Percentiles rank a stretch among this genome's conserved stretches.
phyloP scores from a whole-genome alignment of 2,888 invertebrate genomes.

The Drosophila dives region DNA sequence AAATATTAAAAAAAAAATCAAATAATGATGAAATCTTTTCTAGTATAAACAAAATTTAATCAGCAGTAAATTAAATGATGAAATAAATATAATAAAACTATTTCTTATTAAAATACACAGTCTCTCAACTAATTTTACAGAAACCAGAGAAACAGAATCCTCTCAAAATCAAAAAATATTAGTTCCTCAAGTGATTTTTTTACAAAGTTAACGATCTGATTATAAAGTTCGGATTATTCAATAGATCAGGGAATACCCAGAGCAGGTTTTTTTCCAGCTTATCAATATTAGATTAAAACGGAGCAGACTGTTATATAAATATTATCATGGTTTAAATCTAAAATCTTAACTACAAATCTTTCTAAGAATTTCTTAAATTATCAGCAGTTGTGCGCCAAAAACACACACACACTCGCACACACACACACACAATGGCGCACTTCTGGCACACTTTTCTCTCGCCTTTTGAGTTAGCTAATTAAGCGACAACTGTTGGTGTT shows the following conservation, averaged over 20 bases:
- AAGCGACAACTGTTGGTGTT: constrained; percentile 48
- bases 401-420: not conserved
- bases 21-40: too few relatives aligned
- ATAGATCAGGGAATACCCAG: constrained; percentile 40
- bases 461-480: constrained; percentile 58
- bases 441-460: constrained; percentile 66
- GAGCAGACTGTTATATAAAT: not conserved
- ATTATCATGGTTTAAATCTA: not conserved
- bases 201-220: constrained; percentile 9
- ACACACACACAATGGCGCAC: constrained; percentile 12
- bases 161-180: not conserved
- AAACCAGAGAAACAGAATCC: not conserved
- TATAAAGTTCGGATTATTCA: constrained; percentile 17
- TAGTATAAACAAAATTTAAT: too few relatives aligned
- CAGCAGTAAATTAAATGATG: too few relatives aligned
- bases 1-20: not conserved
- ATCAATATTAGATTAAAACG: not conserved
- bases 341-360: not conserved
- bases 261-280: not conserved
- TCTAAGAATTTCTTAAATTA: constrained; percentile 14
- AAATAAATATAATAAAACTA: too few relatives aligned
- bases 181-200: constrained; percentile 1
- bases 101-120: too few relatives aligned
- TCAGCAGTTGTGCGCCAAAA: constrained; percentile 11
- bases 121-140: not conserved